Conservation (phyloP, 2,113 vertebrate genomes). For the Corydoras sp. region DNA sequence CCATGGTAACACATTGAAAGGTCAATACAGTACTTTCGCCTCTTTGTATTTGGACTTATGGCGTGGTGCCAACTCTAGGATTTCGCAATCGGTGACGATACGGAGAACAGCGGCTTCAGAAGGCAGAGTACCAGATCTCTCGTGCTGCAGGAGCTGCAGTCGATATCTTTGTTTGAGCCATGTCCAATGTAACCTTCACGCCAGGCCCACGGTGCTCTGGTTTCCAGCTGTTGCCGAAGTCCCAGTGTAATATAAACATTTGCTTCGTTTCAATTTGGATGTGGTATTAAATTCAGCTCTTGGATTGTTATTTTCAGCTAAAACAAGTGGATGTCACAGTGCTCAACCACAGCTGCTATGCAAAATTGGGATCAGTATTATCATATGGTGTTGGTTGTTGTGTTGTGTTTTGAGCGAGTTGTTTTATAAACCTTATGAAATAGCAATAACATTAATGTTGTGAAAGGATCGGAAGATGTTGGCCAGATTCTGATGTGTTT, state of each 20-base stretch:
- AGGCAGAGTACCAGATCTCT: not conserved
- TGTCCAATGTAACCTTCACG: not conserved
- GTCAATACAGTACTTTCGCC: slow-evolving; percentile 41
- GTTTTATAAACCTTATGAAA: too few species aligned
- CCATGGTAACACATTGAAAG: slow-evolving; percentile 38
- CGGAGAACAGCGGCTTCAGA: slow-evolving; percentile 9
- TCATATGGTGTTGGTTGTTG: not conserved
- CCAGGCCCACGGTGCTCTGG: not conserved
- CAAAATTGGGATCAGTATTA: not conserved
- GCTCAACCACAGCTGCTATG: too few species aligned
- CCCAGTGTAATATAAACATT: slow-evolving; percentile 11
- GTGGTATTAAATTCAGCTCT: not conserved
- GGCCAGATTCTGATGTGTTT: too few species aligned
- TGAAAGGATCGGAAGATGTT: too few species aligned
- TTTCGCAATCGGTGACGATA: slow-evolving; percentile 29
- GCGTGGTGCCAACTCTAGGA: slow-evolving; percentile 10
- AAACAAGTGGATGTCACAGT: slow-evolving; percentile 4
- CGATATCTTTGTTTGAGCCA: not conserved
- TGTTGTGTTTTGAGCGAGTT: too few species aligned
- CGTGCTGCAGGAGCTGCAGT: not conserved
- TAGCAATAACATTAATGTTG: too few species aligned
- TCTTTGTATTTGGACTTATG: slow-evolving; percentile 25
- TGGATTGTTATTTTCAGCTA: not conserved
- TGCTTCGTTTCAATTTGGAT: slow-evolving; percentile 1
- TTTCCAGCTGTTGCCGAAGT: slow-evolving; percentile 21